Percentiles rank a stretch among this genome's conserved stretches.
Evolutionary conservation across 2,888 invertebrate genomes (phyloP).

Genomic region (Pseudeuparius sepicola): DNA sequence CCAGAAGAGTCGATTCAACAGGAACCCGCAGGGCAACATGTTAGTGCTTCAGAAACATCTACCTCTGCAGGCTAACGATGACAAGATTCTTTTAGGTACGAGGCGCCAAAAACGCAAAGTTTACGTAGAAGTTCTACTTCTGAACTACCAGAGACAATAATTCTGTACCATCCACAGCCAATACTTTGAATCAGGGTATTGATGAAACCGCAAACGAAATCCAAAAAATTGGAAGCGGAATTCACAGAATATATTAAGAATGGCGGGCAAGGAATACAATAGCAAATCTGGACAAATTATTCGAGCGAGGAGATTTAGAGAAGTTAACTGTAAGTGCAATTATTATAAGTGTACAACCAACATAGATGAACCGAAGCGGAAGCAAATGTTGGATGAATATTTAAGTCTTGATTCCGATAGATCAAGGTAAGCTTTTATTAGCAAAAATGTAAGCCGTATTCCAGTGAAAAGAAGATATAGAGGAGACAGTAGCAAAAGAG

Average conservation of each 20-base stretch:
- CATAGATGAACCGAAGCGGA: too few relatives aligned
- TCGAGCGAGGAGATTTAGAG: constrained; percentile 7
- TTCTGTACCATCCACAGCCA: constrained; percentile 2
- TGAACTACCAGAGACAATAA: constrained; percentile 2
- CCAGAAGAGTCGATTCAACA: constrained; percentile 2
- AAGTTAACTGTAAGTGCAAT: constrained; percentile 9
- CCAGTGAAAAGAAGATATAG: constrained; percentile 8
- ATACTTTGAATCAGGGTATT: constrained; percentile 1
- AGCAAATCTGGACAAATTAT: constrained; percentile 6
- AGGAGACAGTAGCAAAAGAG: constrained; percentile 4
- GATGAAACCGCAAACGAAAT: constrained; percentile 1
- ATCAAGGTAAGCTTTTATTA: constrained; percentile 8
- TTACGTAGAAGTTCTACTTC: neutral
- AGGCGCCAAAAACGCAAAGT: too few relatives aligned
- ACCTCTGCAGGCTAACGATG: constrained; percentile 3
- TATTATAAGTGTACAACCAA: constrained; percentile 10
- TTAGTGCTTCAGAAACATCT: constrained; percentile 3
- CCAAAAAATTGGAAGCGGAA: constrained; percentile 1
- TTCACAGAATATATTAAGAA: constrained; percentile 11
- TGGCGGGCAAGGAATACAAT: constrained; percentile 12
- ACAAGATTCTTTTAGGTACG: constrained; percentile 2
- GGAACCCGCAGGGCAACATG: constrained; percentile 3
- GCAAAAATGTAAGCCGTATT: constrained; percentile 7
- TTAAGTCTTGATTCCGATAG: constrained; percentile 2
- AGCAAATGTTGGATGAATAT: too few relatives aligned